phyloP scores from a whole-genome alignment of 2,797 vertebrate species.

The Etheostoma perlongum region DNA sequence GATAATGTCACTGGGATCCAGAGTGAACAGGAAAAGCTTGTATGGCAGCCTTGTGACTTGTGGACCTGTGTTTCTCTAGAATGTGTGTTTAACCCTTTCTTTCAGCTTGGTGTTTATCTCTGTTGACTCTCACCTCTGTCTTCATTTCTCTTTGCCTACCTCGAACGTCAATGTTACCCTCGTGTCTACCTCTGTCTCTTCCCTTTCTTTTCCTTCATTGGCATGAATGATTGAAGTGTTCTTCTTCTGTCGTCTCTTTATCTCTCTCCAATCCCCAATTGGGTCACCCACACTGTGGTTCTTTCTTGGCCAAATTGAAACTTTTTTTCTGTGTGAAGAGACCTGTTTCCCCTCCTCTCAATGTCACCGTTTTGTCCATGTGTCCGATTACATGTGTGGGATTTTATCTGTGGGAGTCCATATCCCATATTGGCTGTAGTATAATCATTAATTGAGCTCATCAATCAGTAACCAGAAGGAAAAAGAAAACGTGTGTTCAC shows the following conservation, averaged over 20 bases:
- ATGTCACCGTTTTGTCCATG: not conserved
- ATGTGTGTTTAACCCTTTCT: slow-evolving; percentile 45
- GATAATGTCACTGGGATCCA: slow-evolving; percentile 34
- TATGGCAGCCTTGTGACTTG: slow-evolving; percentile 51
- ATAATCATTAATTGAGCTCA: slow-evolving; percentile 70
- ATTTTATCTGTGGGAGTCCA: slow-evolving; percentile 26
- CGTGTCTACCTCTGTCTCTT: not conserved
- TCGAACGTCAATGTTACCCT: not conserved
- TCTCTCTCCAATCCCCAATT: not conserved
- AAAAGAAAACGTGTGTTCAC: slow-evolving; percentile 17
- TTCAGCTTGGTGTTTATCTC: slow-evolving; percentile 27
- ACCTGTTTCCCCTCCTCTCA: not conserved
- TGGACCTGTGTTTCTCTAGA: slow-evolving; percentile 53
- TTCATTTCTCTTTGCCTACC: not conserved
- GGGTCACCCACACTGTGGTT: slow-evolving; percentile 18
- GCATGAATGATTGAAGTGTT: not conserved
- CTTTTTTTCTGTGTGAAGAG: not conserved
- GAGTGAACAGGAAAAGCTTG: slow-evolving; percentile 78
- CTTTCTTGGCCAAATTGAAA: slow-evolving; percentile 45
- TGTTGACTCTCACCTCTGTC: slow-evolving; percentile 13
- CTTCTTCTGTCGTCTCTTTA: not conserved
- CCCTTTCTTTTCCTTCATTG: not conserved
- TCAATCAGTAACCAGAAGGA: slow-evolving; percentile 74
- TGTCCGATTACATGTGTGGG: slow-evolving; percentile 26
- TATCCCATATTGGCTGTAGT: slow-evolving; percentile 19